phyloP scores from a whole-genome alignment of 2,797 vertebrate genomes.

The Hydrophis major region DNA sequence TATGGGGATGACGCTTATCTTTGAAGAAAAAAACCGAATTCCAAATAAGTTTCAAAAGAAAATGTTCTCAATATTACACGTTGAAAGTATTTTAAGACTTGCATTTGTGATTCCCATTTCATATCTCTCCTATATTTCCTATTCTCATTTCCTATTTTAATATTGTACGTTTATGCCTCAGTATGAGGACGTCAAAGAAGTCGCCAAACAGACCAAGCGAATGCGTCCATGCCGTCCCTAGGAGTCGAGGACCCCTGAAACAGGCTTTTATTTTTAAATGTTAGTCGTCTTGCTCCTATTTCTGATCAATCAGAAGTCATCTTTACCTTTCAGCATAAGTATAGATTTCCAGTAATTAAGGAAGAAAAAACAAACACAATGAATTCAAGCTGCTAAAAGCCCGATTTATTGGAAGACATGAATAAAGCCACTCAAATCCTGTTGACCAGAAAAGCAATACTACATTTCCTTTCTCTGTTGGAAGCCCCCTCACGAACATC shows the following conservation, averaged over 20 bases:
- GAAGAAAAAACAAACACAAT: background rate
- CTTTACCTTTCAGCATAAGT: background rate
- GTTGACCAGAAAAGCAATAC: background rate
- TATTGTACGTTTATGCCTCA: background rate
- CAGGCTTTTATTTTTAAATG: background rate
- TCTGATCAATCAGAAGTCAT: background rate
- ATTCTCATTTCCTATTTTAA: background rate
- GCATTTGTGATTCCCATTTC: background rate
- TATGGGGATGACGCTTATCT: background rate
- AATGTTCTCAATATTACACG: background rate
- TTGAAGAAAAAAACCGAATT: background rate
- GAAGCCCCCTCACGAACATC: background rate
- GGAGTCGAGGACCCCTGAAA: background rate
- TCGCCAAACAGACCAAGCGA: background rate
- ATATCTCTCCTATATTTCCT: background rate
- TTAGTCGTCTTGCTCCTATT: background rate
- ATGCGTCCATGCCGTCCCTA: background rate
- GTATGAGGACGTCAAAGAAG: background rate
- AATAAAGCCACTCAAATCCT: background rate
- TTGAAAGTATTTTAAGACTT: background rate
- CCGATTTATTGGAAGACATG: conserved; percentile 8
- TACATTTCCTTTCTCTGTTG: background rate
- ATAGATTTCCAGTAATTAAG: background rate
- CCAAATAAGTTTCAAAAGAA: background rate
- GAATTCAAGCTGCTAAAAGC: conserved; percentile 19